Evolutionary conservation across 2,797 vertebrate genomes (phyloP).

Genomic region (Micrastur ruficollis): DNA sequence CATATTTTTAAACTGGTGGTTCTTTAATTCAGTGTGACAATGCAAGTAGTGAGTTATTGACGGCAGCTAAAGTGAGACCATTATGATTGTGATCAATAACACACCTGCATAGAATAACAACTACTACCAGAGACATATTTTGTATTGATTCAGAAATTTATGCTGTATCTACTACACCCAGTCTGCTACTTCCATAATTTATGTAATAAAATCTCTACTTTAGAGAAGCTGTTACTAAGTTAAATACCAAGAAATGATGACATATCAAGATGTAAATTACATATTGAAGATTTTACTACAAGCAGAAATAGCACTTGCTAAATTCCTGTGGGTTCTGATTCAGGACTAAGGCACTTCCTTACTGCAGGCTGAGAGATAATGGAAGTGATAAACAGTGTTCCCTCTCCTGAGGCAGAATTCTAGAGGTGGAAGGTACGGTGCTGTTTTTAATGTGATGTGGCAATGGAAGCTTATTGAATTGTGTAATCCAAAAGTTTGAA

Average conservation of each 20-base stretch:
- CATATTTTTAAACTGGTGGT: background rate
- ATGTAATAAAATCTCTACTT: conserved; percentile 49
- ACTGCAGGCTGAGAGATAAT: conserved; percentile 25
- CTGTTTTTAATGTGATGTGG: background rate
- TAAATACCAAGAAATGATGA: conserved; percentile 62
- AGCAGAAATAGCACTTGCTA: conserved; percentile 38
- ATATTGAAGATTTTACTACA: conserved; percentile 34
- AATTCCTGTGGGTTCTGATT: conserved; percentile 50
- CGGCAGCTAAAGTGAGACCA: conserved; percentile 30
- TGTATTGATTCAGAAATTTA: conserved; percentile 58
- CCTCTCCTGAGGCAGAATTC: background rate
- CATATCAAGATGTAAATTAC: conserved; percentile 51
- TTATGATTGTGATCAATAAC: conserved; percentile 68
- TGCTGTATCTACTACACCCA: conserved; percentile 6
- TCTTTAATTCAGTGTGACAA: conserved; percentile 43
- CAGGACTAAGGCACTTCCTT: conserved; percentile 26
- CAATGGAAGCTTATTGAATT: background rate
- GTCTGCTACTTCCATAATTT: conserved; percentile 51
- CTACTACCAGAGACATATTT: conserved; percentile 26
- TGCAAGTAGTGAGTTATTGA: conserved; percentile 53
- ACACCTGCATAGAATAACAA: conserved; percentile 60
- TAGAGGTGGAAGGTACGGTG: background rate
- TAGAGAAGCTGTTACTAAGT: conserved; percentile 45
- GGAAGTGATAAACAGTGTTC: background rate
- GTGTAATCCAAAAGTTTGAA: background rate